Conservation (phyloP, 1,140 invertebrate genomes). For the Battus philenor region DNA sequence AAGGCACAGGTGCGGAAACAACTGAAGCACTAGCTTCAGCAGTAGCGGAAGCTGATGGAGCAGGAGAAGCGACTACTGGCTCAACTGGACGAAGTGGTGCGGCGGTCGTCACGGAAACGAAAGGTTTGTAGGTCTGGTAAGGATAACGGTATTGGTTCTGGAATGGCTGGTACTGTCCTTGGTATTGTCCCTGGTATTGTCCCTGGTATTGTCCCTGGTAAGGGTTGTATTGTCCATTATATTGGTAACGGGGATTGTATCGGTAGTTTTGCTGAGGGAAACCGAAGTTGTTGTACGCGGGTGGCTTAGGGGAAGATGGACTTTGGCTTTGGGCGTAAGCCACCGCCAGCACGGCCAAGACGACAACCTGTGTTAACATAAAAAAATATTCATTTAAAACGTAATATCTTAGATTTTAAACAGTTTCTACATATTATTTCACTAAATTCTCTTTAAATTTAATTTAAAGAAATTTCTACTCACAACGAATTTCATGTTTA, state of each 20-base stretch:
- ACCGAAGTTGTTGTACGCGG: slow-evolving; percentile 25
- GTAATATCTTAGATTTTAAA: background rate
- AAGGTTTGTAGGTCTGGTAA: slow-evolving; percentile 22
- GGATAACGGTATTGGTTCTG: slow-evolving; percentile 19
- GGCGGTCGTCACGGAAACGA: slow-evolving; percentile 21
- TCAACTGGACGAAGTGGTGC: slow-evolving; percentile 8
- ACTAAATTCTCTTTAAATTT: slow-evolving; percentile 1
- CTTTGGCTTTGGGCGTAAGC: slow-evolving; percentile 35
- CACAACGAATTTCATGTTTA: slow-evolving; percentile 61
- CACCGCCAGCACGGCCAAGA: slow-evolving; percentile 46
- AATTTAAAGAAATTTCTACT: slow-evolving; percentile 33
- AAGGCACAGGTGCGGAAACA: slow-evolving; percentile 5
- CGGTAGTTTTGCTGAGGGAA: slow-evolving; percentile 20
- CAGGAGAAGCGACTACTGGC: slow-evolving; percentile 8
- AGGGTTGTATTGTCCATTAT: slow-evolving; percentile 21
- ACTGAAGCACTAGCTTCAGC: slow-evolving; percentile 8
- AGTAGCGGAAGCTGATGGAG: slow-evolving; percentile 9
- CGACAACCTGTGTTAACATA: slow-evolving; percentile 48
- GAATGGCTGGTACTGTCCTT: slow-evolving; percentile 20
- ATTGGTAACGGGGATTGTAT: slow-evolving; percentile 24
- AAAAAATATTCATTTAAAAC: slow-evolving; percentile 19
- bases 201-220: slow-evolving; percentile 24
- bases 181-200: slow-evolving; percentile 9
- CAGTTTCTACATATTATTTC: slow-evolving; percentile 18
- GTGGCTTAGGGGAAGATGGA: slow-evolving; percentile 1